Evolutionary conservation across 92 coral and sea anemone species (phyloP), one percentile per base, ranked within the genome.

Genomic region (Palythoa grandiflora): DNA sequence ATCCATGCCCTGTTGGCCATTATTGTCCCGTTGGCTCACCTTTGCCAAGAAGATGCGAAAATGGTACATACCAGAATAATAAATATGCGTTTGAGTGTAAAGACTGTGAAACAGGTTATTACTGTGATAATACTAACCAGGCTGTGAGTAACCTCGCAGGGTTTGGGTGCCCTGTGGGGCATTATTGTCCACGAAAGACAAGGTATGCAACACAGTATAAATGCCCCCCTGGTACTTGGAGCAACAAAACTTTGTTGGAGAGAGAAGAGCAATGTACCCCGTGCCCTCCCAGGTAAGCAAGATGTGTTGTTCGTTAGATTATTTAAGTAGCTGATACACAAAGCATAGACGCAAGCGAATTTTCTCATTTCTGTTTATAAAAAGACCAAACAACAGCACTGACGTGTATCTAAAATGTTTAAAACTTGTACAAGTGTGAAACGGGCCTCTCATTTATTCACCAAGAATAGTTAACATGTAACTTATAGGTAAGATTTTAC

Each of bases 151-250:
- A 72, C 78, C 93, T 93, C 6, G 79, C 92, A 12, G 96, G 94
- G 9, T 91, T 80, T 35, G 92, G 88, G 17, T 96, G 99, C 28
- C 99, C 97, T 5, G 65, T 75, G 28, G 99, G 99, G 6, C 98
- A 96, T 75, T 95, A 90, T 66, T 95, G 98, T 70, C 95, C 93
- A 3, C 57, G 76, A 47, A 94, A 96, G 68, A 93, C 98, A 15
- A 91, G 91, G 73, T 94, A 94, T 88, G 86, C 98, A 14, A 96
- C 98, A 1, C 94, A 96, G 88, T 85, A 83, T 85, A 95, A 95
- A 87, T 96, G 98, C 40, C 94, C 90, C 1, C 61, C 94, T 55
- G 99, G 98, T 80, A 97, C 98, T 1, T 97, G 99, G 99, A 97
- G 97, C 85, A 95, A 97, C 89, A 89, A 86, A 75, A 95, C 97